Evolutionary conservation across 2,888 invertebrate species (phyloP).

Genomic region (Eristalis pertinax): DNA sequence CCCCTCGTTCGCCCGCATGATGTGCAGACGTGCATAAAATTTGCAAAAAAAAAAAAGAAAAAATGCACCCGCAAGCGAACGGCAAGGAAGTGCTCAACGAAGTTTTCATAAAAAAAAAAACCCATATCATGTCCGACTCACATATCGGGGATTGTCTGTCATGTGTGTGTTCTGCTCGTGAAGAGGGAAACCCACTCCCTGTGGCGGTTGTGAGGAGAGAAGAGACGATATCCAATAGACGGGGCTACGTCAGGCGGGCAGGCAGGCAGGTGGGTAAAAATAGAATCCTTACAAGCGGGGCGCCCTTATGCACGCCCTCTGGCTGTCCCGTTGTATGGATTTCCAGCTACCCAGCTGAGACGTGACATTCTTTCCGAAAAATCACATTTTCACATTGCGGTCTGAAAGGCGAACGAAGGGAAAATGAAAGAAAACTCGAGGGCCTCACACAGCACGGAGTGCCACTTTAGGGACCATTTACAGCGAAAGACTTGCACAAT

Average conservation of each 20-base stretch:
- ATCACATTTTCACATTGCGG: conserved; percentile 43
- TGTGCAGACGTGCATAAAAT: background rate
- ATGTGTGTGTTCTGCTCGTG: conserved; percentile 3
- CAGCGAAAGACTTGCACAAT: conserved; percentile 30
- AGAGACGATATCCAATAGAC: conserved; percentile 21
- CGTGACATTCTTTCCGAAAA: conserved; percentile 58
- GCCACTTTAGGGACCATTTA: conserved; percentile 58
- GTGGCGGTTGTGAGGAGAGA: background rate
- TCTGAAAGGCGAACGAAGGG: background rate
- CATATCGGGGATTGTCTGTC: conserved; percentile 22
- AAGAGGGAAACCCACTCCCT: conserved; percentile 5
- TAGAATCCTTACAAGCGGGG: conserved; percentile 40
- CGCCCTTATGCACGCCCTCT: conserved; percentile 4
- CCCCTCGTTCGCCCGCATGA: background rate
- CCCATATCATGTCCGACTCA: conserved; percentile 8
- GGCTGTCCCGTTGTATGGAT: conserved; percentile 29
- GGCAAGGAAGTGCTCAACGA: background rate
- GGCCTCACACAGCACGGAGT: conserved; percentile 29
- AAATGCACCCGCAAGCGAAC: conserved; percentile 4
- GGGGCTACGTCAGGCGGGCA: background rate
- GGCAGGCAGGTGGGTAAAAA: conserved; percentile 9
- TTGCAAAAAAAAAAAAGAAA: background rate
- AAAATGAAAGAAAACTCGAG: conserved; percentile 17
- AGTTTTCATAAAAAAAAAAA: conserved; percentile 15
- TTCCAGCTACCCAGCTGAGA: conserved; percentile 30